Evolutionary conservation across 2,888 invertebrate species (phyloP).

Genomic region (Oxycera nigricornis): DNA sequence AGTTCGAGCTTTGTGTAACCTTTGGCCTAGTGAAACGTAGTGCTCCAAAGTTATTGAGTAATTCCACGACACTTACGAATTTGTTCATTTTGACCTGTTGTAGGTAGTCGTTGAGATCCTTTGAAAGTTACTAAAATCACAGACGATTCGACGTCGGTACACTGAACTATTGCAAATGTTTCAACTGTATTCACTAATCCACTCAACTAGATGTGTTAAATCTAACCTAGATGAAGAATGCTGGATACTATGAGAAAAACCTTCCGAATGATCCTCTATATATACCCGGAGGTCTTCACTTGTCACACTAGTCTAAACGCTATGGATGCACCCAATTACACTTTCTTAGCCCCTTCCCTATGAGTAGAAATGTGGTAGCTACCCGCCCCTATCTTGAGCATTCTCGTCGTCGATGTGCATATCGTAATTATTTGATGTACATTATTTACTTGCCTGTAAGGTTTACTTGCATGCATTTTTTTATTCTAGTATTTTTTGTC

Average conservation of each 20-base stretch:
- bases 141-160: neutral
- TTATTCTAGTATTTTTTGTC: slow-evolving; percentile 19
- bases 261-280: slow-evolving; percentile 61
- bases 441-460: slow-evolving; percentile 16
- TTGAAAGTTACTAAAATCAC: neutral
- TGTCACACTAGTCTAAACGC: neutral
- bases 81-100: neutral
- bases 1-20: too few species aligned
- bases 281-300: slow-evolving; percentile 53
- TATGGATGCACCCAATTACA: slow-evolving; percentile 18
- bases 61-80: slow-evolving; percentile 7
- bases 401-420: neutral
- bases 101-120: slow-evolving; percentile 16
- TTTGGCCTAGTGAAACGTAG: too few species aligned
- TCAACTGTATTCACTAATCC: neutral
- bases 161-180: neutral
- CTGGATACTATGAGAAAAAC: slow-evolving; percentile 62
- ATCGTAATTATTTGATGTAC: neutral
- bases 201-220: slow-evolving; percentile 5
- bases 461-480: slow-evolving; percentile 38
- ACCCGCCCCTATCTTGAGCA: neutral
- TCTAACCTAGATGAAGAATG: slow-evolving; percentile 47
- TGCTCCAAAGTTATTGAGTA: neutral
- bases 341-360: slow-evolving; percentile 16
- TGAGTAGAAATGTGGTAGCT: neutral